Base-by-base conservation (phyloP, 2,113 vertebrate species). In the Hoplias malabaricus region DNA sequence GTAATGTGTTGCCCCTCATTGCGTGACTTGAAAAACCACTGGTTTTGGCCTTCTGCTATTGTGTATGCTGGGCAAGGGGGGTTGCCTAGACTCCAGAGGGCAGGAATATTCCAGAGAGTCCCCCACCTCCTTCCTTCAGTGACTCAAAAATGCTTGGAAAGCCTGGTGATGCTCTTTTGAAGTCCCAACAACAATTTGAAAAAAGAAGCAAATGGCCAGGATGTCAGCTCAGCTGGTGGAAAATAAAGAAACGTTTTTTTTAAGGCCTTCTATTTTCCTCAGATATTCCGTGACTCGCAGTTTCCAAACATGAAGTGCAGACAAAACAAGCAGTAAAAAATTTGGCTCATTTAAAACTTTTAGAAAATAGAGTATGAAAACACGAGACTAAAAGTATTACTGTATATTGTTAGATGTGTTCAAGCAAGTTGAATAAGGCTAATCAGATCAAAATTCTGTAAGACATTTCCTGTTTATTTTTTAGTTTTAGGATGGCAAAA, bases 11-110 rank as follows among this genome's bases (percentile, higher is more conserved):
- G 90, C 89, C 90, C 86, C 80, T 86, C 72, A 86, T 96, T 92
- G 94, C 94, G 92, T 96, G 94, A 95, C 94, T 93, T 0, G 53
- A 90, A 89, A 88, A 88, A 89, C 85, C 82, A 87, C 88, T 90
- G 86, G 87, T 85, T 87, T 85, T 74, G 48, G 85, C 84, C 85
- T 84, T 90, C 87, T 87, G 85, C 73, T 87, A 90, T 87, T 93
- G 91, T 91, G 89, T 88, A 81, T 36, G 70, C 82, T 42, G 77
- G 81, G 80, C 56, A 21, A 23, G 54, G 87, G 83, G 50, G 25
- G 90, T 92, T 84, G 82, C 89, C 86, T 83, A 68, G 86, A 91
- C 91, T 89, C 92, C 88, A 75, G 84, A 90, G 92, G 92, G 78
- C 46, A 86, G 40, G 50, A 5, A 73, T 81, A 72, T 40, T 81